Evolutionary conservation across 2,888 invertebrate genomes (phyloP).

Genomic region (Plebejus anna): DNA sequence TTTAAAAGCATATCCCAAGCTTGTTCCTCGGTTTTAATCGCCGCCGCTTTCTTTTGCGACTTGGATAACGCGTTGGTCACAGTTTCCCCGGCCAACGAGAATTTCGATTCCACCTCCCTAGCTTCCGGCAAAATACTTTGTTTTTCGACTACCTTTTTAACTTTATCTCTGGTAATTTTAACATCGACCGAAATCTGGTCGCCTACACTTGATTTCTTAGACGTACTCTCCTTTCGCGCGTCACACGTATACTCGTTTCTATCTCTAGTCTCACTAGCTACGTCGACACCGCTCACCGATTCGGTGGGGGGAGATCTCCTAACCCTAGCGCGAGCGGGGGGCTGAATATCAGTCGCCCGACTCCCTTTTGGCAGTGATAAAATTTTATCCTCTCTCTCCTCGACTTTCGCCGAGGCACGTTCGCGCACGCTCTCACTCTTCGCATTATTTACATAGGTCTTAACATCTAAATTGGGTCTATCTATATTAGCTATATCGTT

Average conservation of each 20-base stretch:
- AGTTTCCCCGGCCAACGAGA: neutral
- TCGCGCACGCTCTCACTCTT: slow-evolving; percentile 45
- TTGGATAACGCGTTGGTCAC: neutral
- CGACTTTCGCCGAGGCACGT: slow-evolving; percentile 46
- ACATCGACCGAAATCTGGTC: slow-evolving; percentile 10
- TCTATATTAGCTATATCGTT: slow-evolving; percentile 34
- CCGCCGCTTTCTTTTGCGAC: slow-evolving; percentile 27
- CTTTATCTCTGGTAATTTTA: slow-evolving; percentile 21
- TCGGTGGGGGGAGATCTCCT: slow-evolving; percentile 66
- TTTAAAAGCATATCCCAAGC: slow-evolving; percentile 70
- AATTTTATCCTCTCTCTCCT: slow-evolving; percentile 45
- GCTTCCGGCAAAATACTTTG: neutral
- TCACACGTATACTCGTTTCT: slow-evolving; percentile 42
- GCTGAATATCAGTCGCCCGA: slow-evolving; percentile 60
- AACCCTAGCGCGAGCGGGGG: slow-evolving; percentile 55
- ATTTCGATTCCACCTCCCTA: neutral
- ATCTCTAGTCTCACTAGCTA: slow-evolving; percentile 52
- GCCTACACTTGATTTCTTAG: slow-evolving; percentile 5
- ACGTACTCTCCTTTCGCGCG: slow-evolving; percentile 1
- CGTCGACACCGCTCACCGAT: slow-evolving; percentile 56
- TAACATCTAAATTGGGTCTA: slow-evolving; percentile 45
- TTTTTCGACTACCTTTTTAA: slow-evolving; percentile 31
- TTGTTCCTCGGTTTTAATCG: slow-evolving; percentile 64
- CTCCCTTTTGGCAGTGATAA: slow-evolving; percentile 60
- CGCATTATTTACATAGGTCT: slow-evolving; percentile 41